These are phyloP conservation scores for Anolis apletophallus DNA, from an alignment of 2,797 vertebrate species.

Conservation along the genomic window DNA sequence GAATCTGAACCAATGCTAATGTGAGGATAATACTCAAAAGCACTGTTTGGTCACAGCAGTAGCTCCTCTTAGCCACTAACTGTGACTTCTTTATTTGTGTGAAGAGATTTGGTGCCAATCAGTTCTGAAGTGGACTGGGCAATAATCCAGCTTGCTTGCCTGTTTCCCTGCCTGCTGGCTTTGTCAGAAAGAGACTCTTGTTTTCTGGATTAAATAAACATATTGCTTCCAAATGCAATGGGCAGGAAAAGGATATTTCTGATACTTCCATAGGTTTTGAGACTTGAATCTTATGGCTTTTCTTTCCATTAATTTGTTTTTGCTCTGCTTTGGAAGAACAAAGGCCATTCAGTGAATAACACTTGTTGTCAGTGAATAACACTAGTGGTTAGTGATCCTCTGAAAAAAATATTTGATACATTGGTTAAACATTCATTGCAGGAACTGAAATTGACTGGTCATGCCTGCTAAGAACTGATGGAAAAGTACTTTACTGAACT, in stretches of 20 bases:
- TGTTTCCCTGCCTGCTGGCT: background rate
- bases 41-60: slow-evolving; percentile 24
- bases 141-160: slow-evolving; percentile 60
- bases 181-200: slow-evolving; percentile 64
- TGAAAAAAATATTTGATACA: background rate
- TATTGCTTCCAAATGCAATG: slow-evolving; percentile 75
- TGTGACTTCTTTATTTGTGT: slow-evolving; percentile 58
- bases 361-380: background rate
- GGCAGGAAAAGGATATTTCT: slow-evolving; percentile 55
- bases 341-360: background rate
- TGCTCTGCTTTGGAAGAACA: background rate
- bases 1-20: background rate
- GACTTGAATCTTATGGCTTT: slow-evolving; percentile 50
- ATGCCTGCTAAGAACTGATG: background rate
- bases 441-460: background rate
- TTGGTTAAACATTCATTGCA: background rate
- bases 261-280: slow-evolving; percentile 64
- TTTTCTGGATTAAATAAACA: slow-evolving; percentile 62
- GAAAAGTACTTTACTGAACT: background rate
- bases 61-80: slow-evolving; percentile 64
- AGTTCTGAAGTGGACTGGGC: slow-evolving; percentile 71
- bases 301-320: background rate
- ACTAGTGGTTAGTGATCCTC: background rate
- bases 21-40: background rate
- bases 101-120: slow-evolving; percentile 61